phyloP scores from a whole-genome alignment of 1,140 invertebrate genomes.

The Diabrotica virgifera region DNA sequence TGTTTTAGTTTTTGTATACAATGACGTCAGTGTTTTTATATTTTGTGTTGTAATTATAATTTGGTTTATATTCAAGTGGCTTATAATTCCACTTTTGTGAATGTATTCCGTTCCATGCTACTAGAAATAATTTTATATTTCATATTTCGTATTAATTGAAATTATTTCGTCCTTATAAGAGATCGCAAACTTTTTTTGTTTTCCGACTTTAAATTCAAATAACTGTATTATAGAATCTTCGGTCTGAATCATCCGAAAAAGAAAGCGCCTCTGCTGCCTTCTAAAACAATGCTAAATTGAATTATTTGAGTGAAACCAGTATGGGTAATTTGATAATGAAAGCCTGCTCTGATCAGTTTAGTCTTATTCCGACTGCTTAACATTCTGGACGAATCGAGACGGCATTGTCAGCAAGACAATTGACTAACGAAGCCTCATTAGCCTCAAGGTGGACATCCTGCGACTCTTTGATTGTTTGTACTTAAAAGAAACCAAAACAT shows the following conservation, averaged over 20 bases:
- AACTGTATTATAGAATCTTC: too few species aligned
- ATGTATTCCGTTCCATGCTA: too few species aligned
- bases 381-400: constrained; percentile 34
- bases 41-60: too few species aligned
- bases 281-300: constrained; percentile 30
- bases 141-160: too few species aligned
- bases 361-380: constrained; percentile 31
- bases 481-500: neutral
- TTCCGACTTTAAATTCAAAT: too few species aligned
- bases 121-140: too few species aligned
- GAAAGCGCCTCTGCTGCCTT: neutral
- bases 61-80: too few species aligned
- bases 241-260: neutral
- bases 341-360: constrained; percentile 27
- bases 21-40: too few species aligned
- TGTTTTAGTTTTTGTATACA: too few species aligned
- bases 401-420: constrained; percentile 43
- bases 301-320: constrained; percentile 27
- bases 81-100: too few species aligned
- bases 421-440: constrained; percentile 42
- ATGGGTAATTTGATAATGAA: constrained; percentile 30
- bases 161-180: too few species aligned
- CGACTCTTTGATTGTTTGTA: constrained; percentile 14
- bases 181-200: too few species aligned
- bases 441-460: constrained; percentile 30